Evolutionary conservation across 2,797 vertebrate genomes (phyloP).

Genomic region (Sylvilagus floridanus): DNA sequence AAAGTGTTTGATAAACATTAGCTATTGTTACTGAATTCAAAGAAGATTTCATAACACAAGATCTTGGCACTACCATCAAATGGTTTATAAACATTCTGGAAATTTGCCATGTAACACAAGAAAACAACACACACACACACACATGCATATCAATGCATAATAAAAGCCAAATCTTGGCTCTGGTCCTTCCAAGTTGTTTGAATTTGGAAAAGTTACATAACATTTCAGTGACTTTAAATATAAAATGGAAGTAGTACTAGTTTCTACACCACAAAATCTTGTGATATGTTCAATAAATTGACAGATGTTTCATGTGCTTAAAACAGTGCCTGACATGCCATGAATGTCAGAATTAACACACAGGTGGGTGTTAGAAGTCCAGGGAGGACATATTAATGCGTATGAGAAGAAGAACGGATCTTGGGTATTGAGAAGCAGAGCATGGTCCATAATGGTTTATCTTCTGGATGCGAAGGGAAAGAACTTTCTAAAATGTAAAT

Average conservation of each 20-base stretch:
- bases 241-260: not conserved
- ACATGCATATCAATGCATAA: not conserved
- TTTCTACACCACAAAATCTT: not conserved
- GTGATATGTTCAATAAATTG: not conserved
- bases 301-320: not conserved
- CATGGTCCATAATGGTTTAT: not conserved
- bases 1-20: not conserved
- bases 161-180: not conserved
- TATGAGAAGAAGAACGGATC: not conserved
- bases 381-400: not conserved
- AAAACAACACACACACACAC: not conserved
- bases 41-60: not conserved
- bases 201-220: slow-evolving; percentile 6
- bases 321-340: not conserved
- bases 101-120: not conserved
- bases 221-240: not conserved
- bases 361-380: not conserved
- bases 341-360: not conserved
- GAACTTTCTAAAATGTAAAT: not conserved
- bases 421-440: not conserved
- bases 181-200: not conserved
- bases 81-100: not conserved
- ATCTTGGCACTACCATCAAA: not conserved
- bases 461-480: not conserved
- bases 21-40: slow-evolving; percentile 48